Conservation (phyloP, 2,797 vertebrate genomes). For the Taenioides sp. region DNA sequence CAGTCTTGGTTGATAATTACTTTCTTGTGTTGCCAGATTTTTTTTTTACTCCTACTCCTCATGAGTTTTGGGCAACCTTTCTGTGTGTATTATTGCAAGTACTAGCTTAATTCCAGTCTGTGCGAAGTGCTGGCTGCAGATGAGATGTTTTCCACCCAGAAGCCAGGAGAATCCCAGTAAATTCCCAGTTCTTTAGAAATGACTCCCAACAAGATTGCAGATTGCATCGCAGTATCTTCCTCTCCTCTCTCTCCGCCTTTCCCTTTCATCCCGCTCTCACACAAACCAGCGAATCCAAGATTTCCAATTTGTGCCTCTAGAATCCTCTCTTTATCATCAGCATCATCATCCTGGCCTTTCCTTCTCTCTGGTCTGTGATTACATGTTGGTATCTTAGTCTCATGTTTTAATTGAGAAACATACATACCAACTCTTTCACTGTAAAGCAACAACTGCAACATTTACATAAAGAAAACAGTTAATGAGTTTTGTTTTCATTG, state of each 20-base stretch:
- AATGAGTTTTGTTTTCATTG: too few relatives aligned
- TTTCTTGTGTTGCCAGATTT: constrained; percentile 5
- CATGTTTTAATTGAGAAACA: not conserved
- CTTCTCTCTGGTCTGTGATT: not conserved
- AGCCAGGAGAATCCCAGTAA: constrained; percentile 5
- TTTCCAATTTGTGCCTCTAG: not conserved
- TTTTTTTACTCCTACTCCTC: not conserved
- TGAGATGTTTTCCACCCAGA: constrained; percentile 1
- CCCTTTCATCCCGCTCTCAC: not conserved
- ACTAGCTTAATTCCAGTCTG: not conserved
- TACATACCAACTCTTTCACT: too few relatives aligned
- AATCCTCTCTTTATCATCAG: not conserved
- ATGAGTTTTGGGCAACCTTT: not conserved
- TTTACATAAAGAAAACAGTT: not conserved
- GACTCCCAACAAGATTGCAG: constrained; percentile 16
- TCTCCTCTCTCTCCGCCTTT: not conserved
- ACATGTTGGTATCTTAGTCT: not conserved
- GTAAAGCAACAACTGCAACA: not conserved
- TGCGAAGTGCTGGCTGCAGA: not conserved
- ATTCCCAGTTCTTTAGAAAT: constrained; percentile 7
- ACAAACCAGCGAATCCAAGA: not conserved
- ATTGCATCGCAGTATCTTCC: constrained; percentile 8
- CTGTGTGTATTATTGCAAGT: not conserved
- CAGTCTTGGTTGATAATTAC: constrained; percentile 12
- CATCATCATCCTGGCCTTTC: not conserved